A percentile compares a stretch with the other conserved stretches of the same genome.
Evolutionary conservation across 2,113 vertebrate genomes (phyloP).

Genomic region (Taxidea taxus): DNA sequence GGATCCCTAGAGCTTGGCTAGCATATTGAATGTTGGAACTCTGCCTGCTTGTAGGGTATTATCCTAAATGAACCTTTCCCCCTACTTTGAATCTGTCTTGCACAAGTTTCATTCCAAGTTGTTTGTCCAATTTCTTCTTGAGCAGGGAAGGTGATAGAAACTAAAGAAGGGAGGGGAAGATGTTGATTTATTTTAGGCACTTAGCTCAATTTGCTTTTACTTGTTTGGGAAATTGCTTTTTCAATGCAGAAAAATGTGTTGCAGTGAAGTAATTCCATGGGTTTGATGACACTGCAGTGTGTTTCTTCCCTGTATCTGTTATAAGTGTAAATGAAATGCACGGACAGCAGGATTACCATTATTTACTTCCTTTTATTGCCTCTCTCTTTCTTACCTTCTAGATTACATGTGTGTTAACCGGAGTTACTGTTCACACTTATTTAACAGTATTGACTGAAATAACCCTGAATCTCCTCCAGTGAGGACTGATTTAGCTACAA

Average conservation of each 20-base stretch:
- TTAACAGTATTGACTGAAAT: slow-evolving; percentile 82
- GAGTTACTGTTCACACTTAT: slow-evolving; percentile 78
- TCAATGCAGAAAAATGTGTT: slow-evolving; percentile 59
- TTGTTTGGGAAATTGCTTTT: slow-evolving; percentile 70
- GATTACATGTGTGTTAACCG: slow-evolving; percentile 67
- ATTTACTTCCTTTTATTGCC: slow-evolving; percentile 76
- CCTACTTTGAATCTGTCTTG: background rate
- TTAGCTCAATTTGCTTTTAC: slow-evolving; percentile 64
- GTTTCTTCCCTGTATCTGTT: slow-evolving; percentile 36
- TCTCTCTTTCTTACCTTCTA: slow-evolving; percentile 57
- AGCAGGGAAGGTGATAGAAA: slow-evolving; percentile 32
- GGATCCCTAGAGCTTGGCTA: background rate
- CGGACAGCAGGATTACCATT: slow-evolving; percentile 45
- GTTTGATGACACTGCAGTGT: slow-evolving; percentile 62
- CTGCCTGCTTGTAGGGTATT: background rate
- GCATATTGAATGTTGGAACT: background rate
- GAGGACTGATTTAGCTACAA: slow-evolving; percentile 82
- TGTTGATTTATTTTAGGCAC: slow-evolving; percentile 53
- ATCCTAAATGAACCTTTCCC: background rate
- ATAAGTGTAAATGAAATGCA: slow-evolving; percentile 63
- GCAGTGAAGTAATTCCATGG: slow-evolving; percentile 29
- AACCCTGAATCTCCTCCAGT: slow-evolving; percentile 76
- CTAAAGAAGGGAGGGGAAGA: slow-evolving; percentile 33
- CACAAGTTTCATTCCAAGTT: background rate
- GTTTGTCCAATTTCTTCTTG: slow-evolving; percentile 13